These are phyloP conservation scores for Hyaena hyaena DNA, from an alignment of 2,113 vertebrate species.

Conservation along the genomic window DNA sequence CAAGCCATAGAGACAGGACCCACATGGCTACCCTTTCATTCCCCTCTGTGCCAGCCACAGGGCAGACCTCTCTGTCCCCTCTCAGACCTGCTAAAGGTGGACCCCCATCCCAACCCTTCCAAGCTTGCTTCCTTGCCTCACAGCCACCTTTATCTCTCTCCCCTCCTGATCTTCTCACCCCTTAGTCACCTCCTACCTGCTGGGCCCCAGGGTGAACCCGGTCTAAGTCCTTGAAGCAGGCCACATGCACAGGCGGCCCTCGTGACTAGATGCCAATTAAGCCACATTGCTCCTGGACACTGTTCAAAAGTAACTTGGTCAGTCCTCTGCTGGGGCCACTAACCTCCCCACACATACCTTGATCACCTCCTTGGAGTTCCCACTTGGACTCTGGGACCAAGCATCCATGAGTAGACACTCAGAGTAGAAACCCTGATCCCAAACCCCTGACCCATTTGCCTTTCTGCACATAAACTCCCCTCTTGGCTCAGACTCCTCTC, in stretches of 20 bases:
- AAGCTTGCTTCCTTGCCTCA: background rate
- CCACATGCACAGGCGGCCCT: no score
- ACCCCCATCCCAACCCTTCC: background rate
- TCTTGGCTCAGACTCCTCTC: no score
- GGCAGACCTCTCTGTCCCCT: background rate
- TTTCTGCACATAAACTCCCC: background rate
- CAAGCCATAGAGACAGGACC: background rate
- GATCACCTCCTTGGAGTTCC: background rate
- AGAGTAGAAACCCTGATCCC: background rate
- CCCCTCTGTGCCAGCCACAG: background rate
- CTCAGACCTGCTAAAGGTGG: background rate
- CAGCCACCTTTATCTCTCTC: background rate
- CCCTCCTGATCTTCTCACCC: background rate
- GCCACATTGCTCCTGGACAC: fast-evolving
- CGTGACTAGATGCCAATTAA: background rate
- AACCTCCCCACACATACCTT: background rate
- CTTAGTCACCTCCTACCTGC: background rate
- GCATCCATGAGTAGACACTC: background rate
- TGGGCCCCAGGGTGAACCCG: background rate
- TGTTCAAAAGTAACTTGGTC: background rate
- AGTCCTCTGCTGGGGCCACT: background rate
- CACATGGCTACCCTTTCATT: background rate
- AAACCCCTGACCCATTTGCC: background rate
- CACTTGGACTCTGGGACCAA: background rate
- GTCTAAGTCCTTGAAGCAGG: background rate